Evolutionary conservation across 1,140 invertebrate genomes (phyloP), one percentile per base, ranked within the genome.

Genomic region (Penaeus indicus): DNA sequence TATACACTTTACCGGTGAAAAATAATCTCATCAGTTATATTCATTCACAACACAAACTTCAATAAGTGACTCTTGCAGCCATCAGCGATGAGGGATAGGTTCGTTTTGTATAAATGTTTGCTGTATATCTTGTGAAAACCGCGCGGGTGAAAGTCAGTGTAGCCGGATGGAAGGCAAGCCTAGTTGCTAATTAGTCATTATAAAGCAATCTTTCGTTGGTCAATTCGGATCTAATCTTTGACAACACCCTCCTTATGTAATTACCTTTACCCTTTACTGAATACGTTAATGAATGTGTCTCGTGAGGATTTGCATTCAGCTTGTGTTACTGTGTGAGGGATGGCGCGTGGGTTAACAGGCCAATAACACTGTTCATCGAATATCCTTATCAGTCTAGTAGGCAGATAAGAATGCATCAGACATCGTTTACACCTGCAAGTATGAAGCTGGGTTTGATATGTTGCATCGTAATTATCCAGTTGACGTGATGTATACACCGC

Each of bases 11-110:
- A 79, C 13, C 8, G 75, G 32, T 64, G 77, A 86, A 86, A 86
- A 86, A 86, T 86, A 80, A 67, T 80, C 85, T 80, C 75, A 86
- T 86, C 85, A 63, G 62, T 79, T 79, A 60, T 86, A 54, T 67
- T 86, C 85, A 80, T 80, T 86, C 77, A 80, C 77, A 80, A 63
- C 85, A 86, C 85, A 86, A n/a, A 64, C 75, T 79, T 86, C 85
- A 80, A 80, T 86, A 80, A 86, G 75, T 86, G 85, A 80, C 77
- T 79, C 27, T 62, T 77, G 38, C 32, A 21, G 67, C 54, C 77
- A 19, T 10, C 75, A n/a, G 25, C 11, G 60, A 47, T 38, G 54
- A 83, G n/a, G 63, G 54, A 83, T 21, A 83, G 22, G 7, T 25
- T 54, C 13, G 38, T 54, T 78, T 54, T 54, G 54, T 54, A 54